Percentiles rank a stretch among this genome's conserved stretches.
Conservation (phyloP, 2,888 invertebrate genomes). For the Pristionchus fissidentatus region DNA sequence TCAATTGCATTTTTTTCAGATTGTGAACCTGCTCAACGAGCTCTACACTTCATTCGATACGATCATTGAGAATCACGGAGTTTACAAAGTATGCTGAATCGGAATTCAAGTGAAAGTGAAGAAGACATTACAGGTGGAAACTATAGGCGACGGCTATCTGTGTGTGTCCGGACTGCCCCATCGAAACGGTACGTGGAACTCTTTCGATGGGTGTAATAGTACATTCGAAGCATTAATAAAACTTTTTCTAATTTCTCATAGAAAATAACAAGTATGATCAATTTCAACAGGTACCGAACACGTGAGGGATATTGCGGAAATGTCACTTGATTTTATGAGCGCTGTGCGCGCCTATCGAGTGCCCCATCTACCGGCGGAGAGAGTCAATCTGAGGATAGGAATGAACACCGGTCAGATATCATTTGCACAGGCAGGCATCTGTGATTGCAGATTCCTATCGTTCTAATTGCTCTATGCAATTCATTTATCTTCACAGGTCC, state of each 20-base stretch:
- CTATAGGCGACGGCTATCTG: conserved; percentile 73
- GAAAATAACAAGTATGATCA: not conserved
- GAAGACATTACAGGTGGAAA: conserved; percentile 64
- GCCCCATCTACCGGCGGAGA: conserved; percentile 68
- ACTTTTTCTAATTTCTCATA: no score
- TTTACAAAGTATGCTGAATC: conserved; percentile 64
- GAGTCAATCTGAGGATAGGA: conserved; percentile 69
- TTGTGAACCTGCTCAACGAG: conserved; percentile 70
- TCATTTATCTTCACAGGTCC: conserved; percentile 7
- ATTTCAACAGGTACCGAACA: conserved; percentile 1
- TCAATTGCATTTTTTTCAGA: conserved; percentile 49
- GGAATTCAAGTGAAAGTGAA: not conserved
- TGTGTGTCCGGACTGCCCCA: conserved; percentile 72
- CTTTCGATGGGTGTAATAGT: not conserved
- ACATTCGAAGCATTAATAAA: no score
- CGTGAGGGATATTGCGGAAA: conserved; percentile 64
- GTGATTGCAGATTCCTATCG: not conserved
- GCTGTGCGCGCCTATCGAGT: conserved; percentile 58
- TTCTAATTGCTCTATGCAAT: no score
- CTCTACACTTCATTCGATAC: conserved; percentile 70
- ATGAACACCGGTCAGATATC: conserved; percentile 60
- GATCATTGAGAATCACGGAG: conserved; percentile 69
- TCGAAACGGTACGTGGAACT: conserved; percentile 63
- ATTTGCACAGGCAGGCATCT: not conserved
- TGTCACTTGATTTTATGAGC: conserved; percentile 67